Evolutionary conservation across 2,797 vertebrate genomes (phyloP), one percentile per base, ranked within the genome.

Genomic region (Phyllotis vaccarum): DNA sequence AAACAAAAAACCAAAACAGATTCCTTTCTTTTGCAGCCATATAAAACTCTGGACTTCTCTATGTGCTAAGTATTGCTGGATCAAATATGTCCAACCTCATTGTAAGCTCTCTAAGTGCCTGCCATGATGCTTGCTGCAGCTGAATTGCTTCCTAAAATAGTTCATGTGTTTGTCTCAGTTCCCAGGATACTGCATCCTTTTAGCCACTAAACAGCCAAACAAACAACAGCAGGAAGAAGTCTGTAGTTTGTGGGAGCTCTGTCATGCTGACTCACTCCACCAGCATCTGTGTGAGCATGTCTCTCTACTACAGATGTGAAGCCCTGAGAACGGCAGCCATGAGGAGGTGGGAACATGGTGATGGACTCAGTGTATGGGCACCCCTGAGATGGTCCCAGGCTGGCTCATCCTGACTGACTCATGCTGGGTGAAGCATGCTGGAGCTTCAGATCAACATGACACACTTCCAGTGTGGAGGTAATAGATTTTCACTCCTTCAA

Each of bases 91-190:
- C 27, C 64, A 40, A 9, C 9, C 37, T 80, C 58, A 78, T 34
- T 46, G 52, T 58, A 56, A 86, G 81, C 17, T 76, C 29, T 80
- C 24, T 68, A 43, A 95, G 40, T 40, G 46, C 21, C 46, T 12
- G 34, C 52, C 43, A 60, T 24, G 24, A 37, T 56, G 13, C 81
- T 64, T 27, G 43, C 27, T 22, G 27, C 10, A 52, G 5, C 49
- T n/a, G 2, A 94, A 27, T 24, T 76, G n/a, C 86, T 95, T 68
- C 72, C 72, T n/a, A 78, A 24, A 58, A 85, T 31, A 89, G 58
- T 49, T n/a, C 12, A 40, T 43, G 86, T 6, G 27, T 62, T 83
- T 76, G 83, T 43, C 27, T 90, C 40, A 81, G 87, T 37, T 31
- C 31, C 68, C 40, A 80, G 70, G 37, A 91, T 87, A 16, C 5